Evolutionary conservation across 1,140 invertebrate genomes (phyloP).

Genomic region (Orchesella cincta): DNA sequence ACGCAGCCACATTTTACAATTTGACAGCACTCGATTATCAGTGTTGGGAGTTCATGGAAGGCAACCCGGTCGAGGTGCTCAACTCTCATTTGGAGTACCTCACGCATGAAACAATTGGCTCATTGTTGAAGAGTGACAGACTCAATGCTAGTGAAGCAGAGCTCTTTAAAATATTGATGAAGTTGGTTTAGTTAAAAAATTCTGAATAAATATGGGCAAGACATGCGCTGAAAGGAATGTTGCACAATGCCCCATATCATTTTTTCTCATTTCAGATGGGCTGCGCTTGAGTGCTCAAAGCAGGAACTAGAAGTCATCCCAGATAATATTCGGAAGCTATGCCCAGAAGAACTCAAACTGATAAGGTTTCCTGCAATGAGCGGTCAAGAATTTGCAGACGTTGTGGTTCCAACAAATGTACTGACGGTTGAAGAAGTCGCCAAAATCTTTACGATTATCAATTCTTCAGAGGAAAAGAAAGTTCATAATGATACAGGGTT

Average conservation of each 20-base stretch:
- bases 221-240: not conserved
- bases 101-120: conserved; percentile 26
- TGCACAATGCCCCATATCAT: not conserved
- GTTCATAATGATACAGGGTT: not conserved
- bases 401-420: conserved; percentile 74
- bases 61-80: conserved; percentile 35
- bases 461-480: conserved; percentile 24
- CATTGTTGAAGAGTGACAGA: conserved; percentile 32
- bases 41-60: conserved; percentile 44
- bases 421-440: conserved; percentile 72
- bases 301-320: conserved; percentile 67
- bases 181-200: conserved; percentile 19
- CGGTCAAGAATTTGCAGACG: conserved; percentile 81
- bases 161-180: conserved; percentile 35
- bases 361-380: conserved; percentile 86
- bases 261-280: conserved; percentile 65
- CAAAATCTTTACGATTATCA: conserved; percentile 34
- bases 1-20: conserved; percentile 36
- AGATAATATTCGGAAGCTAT: conserved; percentile 70
- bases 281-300: conserved; percentile 74
- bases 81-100: conserved; percentile 28
- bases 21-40: conserved; percentile 9
- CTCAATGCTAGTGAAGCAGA: conserved; percentile 36
- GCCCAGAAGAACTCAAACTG: conserved; percentile 69
- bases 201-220: not conserved